These are phyloP conservation scores for Gavia stellata DNA, from an alignment of 2,113 vertebrate species.

Conservation along the genomic window DNA sequence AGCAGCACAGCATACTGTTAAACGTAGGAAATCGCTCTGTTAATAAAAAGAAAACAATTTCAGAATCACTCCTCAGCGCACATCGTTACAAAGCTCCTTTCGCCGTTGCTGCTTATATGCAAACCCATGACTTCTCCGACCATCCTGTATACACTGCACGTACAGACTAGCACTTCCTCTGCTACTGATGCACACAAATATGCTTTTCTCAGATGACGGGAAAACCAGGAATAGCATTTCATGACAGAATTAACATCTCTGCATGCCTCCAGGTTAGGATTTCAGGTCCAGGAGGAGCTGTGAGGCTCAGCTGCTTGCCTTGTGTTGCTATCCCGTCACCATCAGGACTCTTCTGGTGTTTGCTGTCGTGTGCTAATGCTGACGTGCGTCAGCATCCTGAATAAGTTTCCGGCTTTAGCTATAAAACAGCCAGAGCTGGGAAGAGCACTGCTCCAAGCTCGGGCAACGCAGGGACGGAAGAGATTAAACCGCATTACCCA, in stretches of 20 bases:
- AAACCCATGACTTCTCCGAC: not conserved
- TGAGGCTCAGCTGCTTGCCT: not conserved
- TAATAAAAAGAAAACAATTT: not conserved
- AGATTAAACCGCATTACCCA: not conserved
- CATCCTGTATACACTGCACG: accelerated
- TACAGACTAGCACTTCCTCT: not conserved
- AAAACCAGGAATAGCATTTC: not conserved
- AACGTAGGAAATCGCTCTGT: not conserved
- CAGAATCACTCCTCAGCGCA: not conserved
- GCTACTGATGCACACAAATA: not conserved
- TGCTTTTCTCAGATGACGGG: not conserved
- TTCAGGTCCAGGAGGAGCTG: not conserved
- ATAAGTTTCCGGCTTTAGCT: not conserved
- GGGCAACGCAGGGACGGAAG: not conserved
- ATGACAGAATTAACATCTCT: not conserved
- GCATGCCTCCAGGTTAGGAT: not conserved
- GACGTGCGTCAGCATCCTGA: not conserved
- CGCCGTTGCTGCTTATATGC: not conserved
- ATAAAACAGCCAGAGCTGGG: not conserved
- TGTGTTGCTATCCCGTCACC: not conserved
- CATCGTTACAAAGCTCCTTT: not conserved
- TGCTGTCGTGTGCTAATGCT: not conserved
- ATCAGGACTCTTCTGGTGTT: not conserved
- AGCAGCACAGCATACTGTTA: not conserved
- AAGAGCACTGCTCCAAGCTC: not conserved